Evolutionary conservation across 2,797 vertebrate genomes (phyloP), one percentile per base, ranked within the genome.

Genomic region (Erpetoichthys calabaricus): DNA sequence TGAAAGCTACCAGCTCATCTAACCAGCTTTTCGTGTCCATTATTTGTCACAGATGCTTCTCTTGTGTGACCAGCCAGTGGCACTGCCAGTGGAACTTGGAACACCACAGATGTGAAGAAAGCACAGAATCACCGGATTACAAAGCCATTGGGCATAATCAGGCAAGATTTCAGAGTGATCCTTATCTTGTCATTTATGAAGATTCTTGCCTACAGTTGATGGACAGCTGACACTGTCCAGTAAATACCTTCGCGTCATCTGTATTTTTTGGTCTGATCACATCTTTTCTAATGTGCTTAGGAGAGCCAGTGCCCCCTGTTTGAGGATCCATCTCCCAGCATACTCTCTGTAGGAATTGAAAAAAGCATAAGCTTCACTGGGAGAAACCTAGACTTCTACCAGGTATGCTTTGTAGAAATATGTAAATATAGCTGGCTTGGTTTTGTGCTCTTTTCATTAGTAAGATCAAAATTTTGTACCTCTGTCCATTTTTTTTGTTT

Each of bases 41-140:
- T 10, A 50, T 67, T 63, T 65, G 56, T 75, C 70, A 41, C 70
- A 98, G 94, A 69, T 98, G 95, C 69, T 84, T 85, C 72, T 89
- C 94, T 25, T 99, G 95, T 63, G 86, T 94, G 64, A 86, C 83
- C 70, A 93, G 89, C 71, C 70, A 66, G 49, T 99, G 94, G 94
- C 85, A 86, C 55, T 99, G 95, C 68, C 91, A 94, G 70, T 99
- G 94, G 94, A 85, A 89, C 62, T 82, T 83, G 57, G 62, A 6
- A 1, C 80, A 81, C 52, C 84, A 89, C 53, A 81, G 75, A 51
- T 93, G 79, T 72, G 82, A 76, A 3, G 76, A 76, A 62, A 69
- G 83, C 63, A 83, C 85, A 4, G 78, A 89, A 45, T 68, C 64
- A 1, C 73, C 77, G 5, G 52, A 25, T 3, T 67, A 68, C 42